These are phyloP conservation scores for Rhyzopertha dominica DNA, from an alignment of 1,140 invertebrate genomes.

Conservation along the genomic window DNA sequence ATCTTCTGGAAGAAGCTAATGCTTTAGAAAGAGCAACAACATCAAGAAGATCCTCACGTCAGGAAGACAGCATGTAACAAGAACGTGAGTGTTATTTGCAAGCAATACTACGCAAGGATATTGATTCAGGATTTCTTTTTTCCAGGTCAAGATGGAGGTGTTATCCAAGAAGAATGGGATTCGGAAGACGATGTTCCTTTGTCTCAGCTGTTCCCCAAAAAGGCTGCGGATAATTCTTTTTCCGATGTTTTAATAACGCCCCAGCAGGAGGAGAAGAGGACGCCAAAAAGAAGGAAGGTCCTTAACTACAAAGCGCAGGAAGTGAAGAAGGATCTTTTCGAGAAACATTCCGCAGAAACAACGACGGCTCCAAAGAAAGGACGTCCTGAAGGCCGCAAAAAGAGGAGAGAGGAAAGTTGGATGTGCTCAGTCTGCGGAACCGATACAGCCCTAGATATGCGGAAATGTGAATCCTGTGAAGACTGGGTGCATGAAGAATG, in stretches of 20 bases:
- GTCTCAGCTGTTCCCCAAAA: constrained; percentile 1
- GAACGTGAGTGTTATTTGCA: no score
- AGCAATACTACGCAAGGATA: no score
- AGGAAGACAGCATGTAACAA: no score
- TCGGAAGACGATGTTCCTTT: constrained; percentile 10
- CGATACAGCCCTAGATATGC: no score
- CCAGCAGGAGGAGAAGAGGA: background rate
- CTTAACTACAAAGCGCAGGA: constrained; percentile 8
- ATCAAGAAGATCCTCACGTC: no score
- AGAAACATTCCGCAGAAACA: no score
- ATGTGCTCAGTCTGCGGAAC: constrained; percentile 12
- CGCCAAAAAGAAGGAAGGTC: constrained; percentile 7
- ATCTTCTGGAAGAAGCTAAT: no score
- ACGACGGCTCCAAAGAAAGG: constrained; percentile 11
- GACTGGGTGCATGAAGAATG: constrained; percentile 9
- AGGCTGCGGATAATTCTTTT: constrained; percentile 13
- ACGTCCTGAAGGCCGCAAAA: background rate
- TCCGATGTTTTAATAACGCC: constrained; percentile 4
- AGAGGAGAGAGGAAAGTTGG: constrained; percentile 11
- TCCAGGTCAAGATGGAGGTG: no score
- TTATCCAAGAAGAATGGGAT: constrained; percentile 11
- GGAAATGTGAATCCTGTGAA: constrained; percentile 10
- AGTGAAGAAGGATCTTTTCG: constrained; percentile 11
- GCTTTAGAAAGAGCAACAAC: no score
- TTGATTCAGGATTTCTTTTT: no score